Base-by-base conservation (phyloP, 2,888 invertebrate genomes). In the Cinara cedri region DNA sequence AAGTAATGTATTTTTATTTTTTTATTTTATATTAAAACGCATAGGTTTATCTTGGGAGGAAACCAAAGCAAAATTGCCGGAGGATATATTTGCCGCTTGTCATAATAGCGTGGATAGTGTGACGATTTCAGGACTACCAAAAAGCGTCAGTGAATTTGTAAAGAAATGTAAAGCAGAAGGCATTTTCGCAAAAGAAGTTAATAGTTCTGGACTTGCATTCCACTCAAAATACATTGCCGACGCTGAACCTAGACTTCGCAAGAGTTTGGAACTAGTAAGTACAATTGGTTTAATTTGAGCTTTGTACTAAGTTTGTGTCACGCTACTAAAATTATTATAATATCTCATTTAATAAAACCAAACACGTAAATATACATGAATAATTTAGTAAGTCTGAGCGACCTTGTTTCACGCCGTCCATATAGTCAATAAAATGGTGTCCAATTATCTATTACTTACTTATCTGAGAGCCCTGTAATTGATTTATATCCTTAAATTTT, bases 51-150 rank as follows among this genome's bases (percentile, higher is more conserved):
- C 92, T 81, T 97, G 96, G 96, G 93, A 93, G 84, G 92, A 95
- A 83, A 90, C 91, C 74, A 89, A 89, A 84, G 87, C 87, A 83
- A 89, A 91, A 75, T 92, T 94, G 84, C 95, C 97, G 21, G 86
- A 90, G 44, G 94, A 91, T 84, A 89, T 97, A 21, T 90, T 89
- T 84, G 92, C 95, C 11, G 97, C 97, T 70, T 99, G 98, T 86
- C 97, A 98, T 88, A 99, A 99, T 87, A 92, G 96, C 81, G 89
- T 88, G 82, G 97, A 98, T 86, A 96, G 94, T 83, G 97, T 98
- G 11, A 97, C 98, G 16, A 88, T 98, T 82, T 98, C 98, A 2
- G 98, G 98, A 0, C 94, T 95, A 0, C 89, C 90, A 55, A 89
- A 88, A 1, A 89, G 90, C 1, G 88, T 96, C 11, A 87, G 89